These are phyloP conservation scores for Agonum fuliginosum DNA, from an alignment of 2,888 invertebrate genomes.

Conservation along the genomic window DNA sequence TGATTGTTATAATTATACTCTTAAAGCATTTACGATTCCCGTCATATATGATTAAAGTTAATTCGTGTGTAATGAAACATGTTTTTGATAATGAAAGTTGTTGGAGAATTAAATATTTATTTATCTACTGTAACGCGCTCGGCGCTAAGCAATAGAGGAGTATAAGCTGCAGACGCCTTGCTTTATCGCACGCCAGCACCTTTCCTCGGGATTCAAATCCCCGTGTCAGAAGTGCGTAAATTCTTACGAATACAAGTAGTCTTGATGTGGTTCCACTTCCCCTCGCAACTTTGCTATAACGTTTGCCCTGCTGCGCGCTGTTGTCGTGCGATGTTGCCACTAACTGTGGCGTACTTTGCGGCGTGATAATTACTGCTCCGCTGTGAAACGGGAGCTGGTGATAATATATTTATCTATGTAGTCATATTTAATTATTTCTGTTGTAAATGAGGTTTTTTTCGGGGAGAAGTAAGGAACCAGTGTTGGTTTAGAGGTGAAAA, in stretches of 20 bases:
- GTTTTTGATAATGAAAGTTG: conserved; percentile 33
- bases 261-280: conserved; percentile 29
- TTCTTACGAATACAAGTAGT: conserved; percentile 46
- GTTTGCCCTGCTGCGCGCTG: neutral
- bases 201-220: conserved; percentile 35
- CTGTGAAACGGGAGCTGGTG: conserved; percentile 10
- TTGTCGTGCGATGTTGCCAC: neutral
- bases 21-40: neutral
- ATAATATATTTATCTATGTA: conserved; percentile 42
- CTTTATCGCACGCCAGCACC: conserved; percentile 36
- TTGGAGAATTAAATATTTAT: conserved; percentile 36
- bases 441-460: conserved; percentile 7
- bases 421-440: conserved; percentile 42
- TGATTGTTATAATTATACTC: no score
- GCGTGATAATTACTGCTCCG: conserved; percentile 26
- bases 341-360: conserved; percentile 2
- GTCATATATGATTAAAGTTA: conserved; percentile 27
- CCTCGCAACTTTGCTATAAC: conserved; percentile 15
- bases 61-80: conserved; percentile 13
- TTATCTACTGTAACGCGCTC: neutral
- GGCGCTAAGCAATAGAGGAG: neutral
- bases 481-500: no score
- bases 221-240: conserved; percentile 45
- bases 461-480: no score
- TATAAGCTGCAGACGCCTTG: neutral